phyloP scores from a whole-genome alignment of 2,888 invertebrate genomes.

The Microchrysa polita region DNA sequence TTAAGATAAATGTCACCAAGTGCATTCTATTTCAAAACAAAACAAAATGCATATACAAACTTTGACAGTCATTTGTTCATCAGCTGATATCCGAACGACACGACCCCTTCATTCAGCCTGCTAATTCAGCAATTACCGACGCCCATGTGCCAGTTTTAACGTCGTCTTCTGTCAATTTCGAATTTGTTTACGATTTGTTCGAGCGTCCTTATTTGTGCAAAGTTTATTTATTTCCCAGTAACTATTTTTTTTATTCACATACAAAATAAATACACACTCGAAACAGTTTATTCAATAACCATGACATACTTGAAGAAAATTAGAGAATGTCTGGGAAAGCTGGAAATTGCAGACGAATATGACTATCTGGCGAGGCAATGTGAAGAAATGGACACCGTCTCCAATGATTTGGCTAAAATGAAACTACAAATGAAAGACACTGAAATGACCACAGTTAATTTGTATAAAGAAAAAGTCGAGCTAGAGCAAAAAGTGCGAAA shows the following conservation, averaged over 20 bases:
- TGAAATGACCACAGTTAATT: background rate
- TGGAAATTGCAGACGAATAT: background rate
- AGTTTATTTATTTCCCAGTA: too few relatives aligned
- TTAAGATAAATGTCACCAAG: slow-evolving; percentile 18
- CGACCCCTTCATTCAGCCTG: background rate
- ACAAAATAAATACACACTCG: too few relatives aligned
- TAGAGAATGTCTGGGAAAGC: background rate
- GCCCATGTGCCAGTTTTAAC: too few relatives aligned
- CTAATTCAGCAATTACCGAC: slow-evolving; percentile 10
- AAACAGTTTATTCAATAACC: too few relatives aligned
- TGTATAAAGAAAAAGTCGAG: background rate
- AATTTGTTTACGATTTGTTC: too few relatives aligned
- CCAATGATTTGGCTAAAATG: background rate
- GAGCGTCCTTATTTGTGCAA: too few relatives aligned
- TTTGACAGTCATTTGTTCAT: background rate
- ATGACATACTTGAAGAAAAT: background rate
- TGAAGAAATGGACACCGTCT: background rate
- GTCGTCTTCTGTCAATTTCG: too few relatives aligned
- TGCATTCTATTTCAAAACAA: slow-evolving; percentile 5
- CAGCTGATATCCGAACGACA: background rate
- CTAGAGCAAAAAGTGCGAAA: background rate
- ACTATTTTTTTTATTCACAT: too few relatives aligned
- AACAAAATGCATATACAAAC: background rate
- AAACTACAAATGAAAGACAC: background rate
- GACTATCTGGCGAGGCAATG: background rate